Conservation (phyloP, 30 jellyfish, hydroid and myxozoan genomes). For the Chironex yamaguchii region DNA sequence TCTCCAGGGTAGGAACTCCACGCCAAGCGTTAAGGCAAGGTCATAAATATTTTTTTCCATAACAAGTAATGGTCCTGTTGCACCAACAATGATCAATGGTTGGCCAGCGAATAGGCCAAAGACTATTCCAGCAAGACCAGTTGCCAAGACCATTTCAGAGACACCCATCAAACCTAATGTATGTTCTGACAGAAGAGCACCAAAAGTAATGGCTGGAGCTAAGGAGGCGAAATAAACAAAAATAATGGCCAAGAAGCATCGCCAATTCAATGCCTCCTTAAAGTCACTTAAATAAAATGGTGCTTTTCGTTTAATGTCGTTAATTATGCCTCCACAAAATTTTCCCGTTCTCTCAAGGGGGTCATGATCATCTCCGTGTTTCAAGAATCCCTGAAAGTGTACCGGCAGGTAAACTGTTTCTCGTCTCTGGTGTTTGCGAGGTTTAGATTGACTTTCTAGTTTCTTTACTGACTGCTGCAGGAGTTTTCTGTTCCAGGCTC, state of each 20-base stretch:
- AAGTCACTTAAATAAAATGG: slow-evolving; percentile 71
- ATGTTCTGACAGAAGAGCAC: slow-evolving; percentile 78
- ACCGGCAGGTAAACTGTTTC: slow-evolving; percentile 2
- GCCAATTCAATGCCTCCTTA: slow-evolving; percentile 59
- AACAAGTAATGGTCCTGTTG: slow-evolving; percentile 89
- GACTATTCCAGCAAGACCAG: slow-evolving; percentile 74
- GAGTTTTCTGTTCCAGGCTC: slow-evolving; percentile 71
- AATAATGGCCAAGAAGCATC: slow-evolving; percentile 71
- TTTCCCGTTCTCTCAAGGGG: slow-evolving; percentile 78
- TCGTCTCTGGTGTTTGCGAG: not conserved
- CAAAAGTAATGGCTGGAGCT: slow-evolving; percentile 89
- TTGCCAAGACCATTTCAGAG: slow-evolving; percentile 82
- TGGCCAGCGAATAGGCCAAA: slow-evolving; percentile 86
- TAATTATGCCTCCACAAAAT: slow-evolving; percentile 67
- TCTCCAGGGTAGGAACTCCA: slow-evolving; percentile 87
- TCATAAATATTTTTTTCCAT: slow-evolving; percentile 77
- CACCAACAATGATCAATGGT: slow-evolving; percentile 85
- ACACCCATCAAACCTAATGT: slow-evolving; percentile 76
- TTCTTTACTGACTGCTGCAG: slow-evolving; percentile 63
- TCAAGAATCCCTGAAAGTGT: not conserved
- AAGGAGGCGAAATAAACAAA: slow-evolving; percentile 79
- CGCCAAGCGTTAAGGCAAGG: slow-evolving; percentile 50
- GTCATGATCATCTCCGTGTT: not conserved
- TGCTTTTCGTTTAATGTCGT: slow-evolving; percentile 73
- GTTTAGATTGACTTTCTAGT: slow-evolving; percentile 23